Base-by-base conservation (phyloP, 2,888 invertebrate genomes). In the Acrobeloides nanus region DNA sequence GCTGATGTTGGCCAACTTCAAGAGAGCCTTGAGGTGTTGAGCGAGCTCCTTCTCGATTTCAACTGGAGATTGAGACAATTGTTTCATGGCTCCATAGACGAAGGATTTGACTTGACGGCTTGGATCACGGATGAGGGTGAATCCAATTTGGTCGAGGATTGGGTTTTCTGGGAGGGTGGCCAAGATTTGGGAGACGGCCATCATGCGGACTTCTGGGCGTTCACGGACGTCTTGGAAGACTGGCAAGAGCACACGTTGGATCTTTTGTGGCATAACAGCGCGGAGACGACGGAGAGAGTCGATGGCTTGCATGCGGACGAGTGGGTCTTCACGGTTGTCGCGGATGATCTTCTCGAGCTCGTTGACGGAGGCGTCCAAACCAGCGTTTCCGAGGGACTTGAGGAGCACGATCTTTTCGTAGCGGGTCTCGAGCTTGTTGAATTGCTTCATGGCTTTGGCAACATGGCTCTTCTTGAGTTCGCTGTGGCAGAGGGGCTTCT, bases 351-450 rank as follows among this genome's bases (percentile, higher is more conserved):
- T 62, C 55, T 71, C 64, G 44, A 72, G 58, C 41, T 60, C 55
- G 43, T 51, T 43, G 35, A 68, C 51, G 38, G 57, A 46, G 37
- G 52, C 44, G 46, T 67, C 65, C 40, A 69, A 50, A 50, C 64
- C 72, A 33, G 69, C 65, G 53, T 72, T 72, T 51, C 61, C 63
- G 38, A 73, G 38, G 25, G 67, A 55, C 54, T 70, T 69, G 43
- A 72, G 55, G 43, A 55, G 57, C 31, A 71, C 58, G 20, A 68
- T 43, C 52, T 67, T 63, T 50, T 69, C 64, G 54, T 59, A 57
- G 34, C 50, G 44, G 43, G 51, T 52, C 10, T 42, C 29, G 29
- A 12, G 10, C 29, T 29, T 29, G 29, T 29, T 7, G 31, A 12
- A 20, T 5, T 42, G 4, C 18, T 12, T 29, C 31, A 12, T 12